Conservation (phyloP, 2,113 vertebrate species). For the Buteo buteo region DNA sequence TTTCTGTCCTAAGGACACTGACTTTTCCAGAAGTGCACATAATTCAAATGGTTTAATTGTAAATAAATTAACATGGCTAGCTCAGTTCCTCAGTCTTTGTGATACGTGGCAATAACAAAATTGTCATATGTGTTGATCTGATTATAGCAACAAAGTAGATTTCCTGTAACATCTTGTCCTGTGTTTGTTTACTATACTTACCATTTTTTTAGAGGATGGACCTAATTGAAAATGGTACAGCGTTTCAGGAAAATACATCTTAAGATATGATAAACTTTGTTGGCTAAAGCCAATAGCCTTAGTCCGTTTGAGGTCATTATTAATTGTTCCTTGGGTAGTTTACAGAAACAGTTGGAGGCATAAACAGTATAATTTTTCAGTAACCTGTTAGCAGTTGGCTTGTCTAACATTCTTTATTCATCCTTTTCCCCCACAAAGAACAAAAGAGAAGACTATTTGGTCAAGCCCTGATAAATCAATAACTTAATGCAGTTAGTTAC, state of each 20-base stretch:
- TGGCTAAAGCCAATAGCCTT: neutral
- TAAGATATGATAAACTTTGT: constrained; percentile 16
- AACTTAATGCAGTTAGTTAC: constrained; percentile 77
- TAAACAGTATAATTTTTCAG: constrained; percentile 10
- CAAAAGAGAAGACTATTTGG: constrained; percentile 51
- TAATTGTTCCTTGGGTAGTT: constrained; percentile 15
- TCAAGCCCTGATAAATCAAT: constrained; percentile 76
- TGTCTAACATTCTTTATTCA: constrained; percentile 35
- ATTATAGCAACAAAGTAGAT: neutral
- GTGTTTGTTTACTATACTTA: neutral
- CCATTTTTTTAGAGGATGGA: neutral
- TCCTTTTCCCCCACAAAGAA: constrained; percentile 22
- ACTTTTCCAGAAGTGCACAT: neutral
- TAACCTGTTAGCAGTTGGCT: constrained; percentile 17
- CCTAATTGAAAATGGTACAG: neutral
- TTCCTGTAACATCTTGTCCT: constrained; percentile 32
- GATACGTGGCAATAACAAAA: neutral
- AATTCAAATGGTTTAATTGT: constrained; percentile 14
- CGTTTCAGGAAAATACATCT: constrained; percentile 8
- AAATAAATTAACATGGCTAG: neutral
- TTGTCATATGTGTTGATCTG: neutral
- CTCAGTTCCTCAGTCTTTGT: constrained; percentile 7
- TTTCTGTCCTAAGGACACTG: neutral
- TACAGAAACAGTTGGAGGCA: constrained; percentile 2
- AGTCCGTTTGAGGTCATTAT: constrained; percentile 2